Base-by-base conservation (phyloP, 2,888 invertebrate species). In the Phaonia tiefii region DNA sequence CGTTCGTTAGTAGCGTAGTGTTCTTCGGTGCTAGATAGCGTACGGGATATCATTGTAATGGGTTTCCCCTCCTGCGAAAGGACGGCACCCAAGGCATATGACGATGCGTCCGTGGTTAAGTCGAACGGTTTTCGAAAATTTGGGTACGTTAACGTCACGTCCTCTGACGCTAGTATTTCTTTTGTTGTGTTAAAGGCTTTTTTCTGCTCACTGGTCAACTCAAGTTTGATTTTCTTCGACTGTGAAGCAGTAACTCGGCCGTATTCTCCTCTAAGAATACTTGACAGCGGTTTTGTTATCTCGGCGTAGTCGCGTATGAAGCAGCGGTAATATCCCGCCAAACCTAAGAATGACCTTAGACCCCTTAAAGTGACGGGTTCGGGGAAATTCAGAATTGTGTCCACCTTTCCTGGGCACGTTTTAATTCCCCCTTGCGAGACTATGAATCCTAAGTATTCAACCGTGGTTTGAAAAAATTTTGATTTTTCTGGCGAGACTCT, bases 1-100 rank as follows among this genome's bases (percentile, higher is more conserved):
- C 88, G 37, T n/a, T 66, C 71, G 39, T 75, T 73, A 4, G 80
- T 73, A n/a, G 73, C 67, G n/a, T 31, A 73, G 42, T 80, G 49
- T 26, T 54, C 11, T 42, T 56, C 79, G 22, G 13, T 51, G 26
- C 26, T 37, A 20, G 22, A 63, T 46, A 39, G 69, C 25, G 56
- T 66, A 25, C 77, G 56, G 1, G 65, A 77, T n/a, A 67, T 71
- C 75, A 77, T 79, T 4, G 79, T 81, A 31, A 79, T 75, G 1
- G 81, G 78, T 39, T 65, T 80, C n/a, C 75, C 83, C n/a, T 69
- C n/a, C 51, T 75, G 80, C 3, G 75, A 75, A 17, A 83, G 60
- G 42, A 81, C 79, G 5, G 79, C 79, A 5, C 76, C 71, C 13
- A 83, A 15, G 26, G 73, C 77, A 17, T 20, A n/a, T 8, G 73